These are phyloP conservation scores for Aphelocoma californica DNA, from an alignment of 2,797 vertebrate species.

Conservation along the genomic window DNA sequence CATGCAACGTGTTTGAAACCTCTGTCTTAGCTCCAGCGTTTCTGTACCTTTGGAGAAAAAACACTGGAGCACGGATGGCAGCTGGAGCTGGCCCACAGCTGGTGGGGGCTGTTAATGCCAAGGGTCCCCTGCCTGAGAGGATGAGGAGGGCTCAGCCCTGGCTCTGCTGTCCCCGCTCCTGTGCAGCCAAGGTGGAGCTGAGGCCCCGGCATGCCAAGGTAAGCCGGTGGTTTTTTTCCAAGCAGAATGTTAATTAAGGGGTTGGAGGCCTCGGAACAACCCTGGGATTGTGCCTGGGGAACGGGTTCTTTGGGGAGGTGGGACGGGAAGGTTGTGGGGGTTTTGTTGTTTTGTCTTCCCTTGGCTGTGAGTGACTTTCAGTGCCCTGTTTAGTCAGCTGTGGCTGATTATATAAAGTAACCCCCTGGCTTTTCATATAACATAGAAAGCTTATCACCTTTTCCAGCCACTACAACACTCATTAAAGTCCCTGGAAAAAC, in stretches of 20 bases:
- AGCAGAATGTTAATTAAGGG: background rate
- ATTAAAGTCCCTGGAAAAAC: constrained; percentile 22
- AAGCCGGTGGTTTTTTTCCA: background rate
- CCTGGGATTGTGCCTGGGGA: background rate
- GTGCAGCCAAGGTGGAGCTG: fast-evolving
- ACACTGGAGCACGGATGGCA: fast-evolving
- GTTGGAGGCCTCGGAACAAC: background rate
- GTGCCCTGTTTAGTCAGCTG: constrained; percentile 61
- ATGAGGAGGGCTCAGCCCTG: fast-evolving
- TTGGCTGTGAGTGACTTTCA: background rate
- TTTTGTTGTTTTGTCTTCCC: constrained; percentile 2
- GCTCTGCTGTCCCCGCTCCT: no score
- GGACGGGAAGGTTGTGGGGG: background rate
- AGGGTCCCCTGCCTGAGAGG: fast-evolving
- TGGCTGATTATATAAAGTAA: constrained; percentile 18
- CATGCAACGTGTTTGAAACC: background rate
- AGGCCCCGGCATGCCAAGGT: fast-evolving
- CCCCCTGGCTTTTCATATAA: constrained; percentile 25
- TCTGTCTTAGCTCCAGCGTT: background rate
- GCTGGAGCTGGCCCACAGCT: background rate
- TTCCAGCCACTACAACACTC: constrained; percentile 17
- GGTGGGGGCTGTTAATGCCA: background rate
- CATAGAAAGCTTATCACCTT: constrained; percentile 37
- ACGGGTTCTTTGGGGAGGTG: background rate
- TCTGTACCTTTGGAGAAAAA: background rate